Percentiles rank a stretch among this genome's conserved stretches.
phyloP scores from a whole-genome alignment of 2,888 invertebrate species.

The Nomada ferruginata region DNA sequence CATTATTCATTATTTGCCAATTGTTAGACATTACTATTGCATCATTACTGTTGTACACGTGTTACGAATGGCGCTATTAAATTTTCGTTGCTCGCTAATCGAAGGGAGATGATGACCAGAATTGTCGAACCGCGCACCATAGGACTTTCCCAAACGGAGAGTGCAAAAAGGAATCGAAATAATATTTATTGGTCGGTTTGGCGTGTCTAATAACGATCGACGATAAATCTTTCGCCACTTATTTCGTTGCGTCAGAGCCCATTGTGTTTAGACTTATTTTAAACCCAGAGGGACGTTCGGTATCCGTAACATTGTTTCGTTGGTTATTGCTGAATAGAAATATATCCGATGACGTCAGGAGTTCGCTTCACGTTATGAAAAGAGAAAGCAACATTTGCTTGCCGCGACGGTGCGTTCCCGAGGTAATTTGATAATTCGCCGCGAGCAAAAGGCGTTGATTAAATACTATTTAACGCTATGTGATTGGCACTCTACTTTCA shows the following conservation, averaged over 20 bases:
- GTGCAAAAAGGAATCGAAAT: background rate
- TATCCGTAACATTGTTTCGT: background rate
- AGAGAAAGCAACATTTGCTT: background rate
- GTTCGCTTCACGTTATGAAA: background rate
- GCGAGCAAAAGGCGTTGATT: background rate
- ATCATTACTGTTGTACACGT: constrained; percentile 2
- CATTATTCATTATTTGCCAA: constrained; percentile 11
- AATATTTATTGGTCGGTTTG: background rate
- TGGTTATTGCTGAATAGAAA: background rate
- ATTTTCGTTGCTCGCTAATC: background rate
- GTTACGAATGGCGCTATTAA: constrained; percentile 1
- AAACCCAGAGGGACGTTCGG: background rate
- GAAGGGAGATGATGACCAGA: background rate
- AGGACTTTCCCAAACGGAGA: background rate
- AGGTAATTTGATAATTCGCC: no score
- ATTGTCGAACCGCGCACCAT: background rate
- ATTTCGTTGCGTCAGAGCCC: background rate
- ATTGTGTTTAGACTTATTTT: constrained; percentile 7
- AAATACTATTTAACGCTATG: no score
- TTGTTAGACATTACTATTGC: constrained; percentile 5
- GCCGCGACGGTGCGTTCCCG: no score
- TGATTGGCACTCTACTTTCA: background rate
- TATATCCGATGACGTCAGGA: background rate
- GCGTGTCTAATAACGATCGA: background rate
- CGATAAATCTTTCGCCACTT: background rate